phyloP scores from a whole-genome alignment of 2,113 vertebrate genomes.

The Centropus bengalensis region DNA sequence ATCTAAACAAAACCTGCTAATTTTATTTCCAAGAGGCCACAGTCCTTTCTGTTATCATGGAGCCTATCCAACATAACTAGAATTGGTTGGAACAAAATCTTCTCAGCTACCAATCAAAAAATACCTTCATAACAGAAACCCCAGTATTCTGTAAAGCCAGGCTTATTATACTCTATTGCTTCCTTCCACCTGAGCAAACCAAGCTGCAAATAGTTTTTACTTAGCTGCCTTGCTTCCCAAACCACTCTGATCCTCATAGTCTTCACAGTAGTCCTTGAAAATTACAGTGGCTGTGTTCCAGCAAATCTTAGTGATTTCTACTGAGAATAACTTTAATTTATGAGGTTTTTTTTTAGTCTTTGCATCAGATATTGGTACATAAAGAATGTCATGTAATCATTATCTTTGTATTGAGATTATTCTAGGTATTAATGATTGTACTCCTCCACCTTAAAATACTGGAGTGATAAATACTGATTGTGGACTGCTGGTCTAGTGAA shows the following conservation, averaged over 20 bases:
- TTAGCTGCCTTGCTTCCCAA: not conserved
- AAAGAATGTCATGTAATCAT: not conserved
- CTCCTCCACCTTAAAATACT: not conserved
- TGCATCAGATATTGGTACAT: not conserved
- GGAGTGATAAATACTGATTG: not conserved
- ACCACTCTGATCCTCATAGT: not conserved
- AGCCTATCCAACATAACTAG: not conserved
- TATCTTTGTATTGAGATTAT: not conserved
- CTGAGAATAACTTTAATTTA: not conserved
- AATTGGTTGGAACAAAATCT: not conserved
- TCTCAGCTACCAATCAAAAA: not conserved
- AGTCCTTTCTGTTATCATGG: not conserved
- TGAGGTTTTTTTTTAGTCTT: not conserved
- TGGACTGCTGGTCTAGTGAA: not conserved
- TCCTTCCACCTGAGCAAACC: not conserved
- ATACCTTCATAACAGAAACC: not conserved
- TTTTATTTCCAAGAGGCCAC: not conserved
- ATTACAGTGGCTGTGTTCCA: not conserved
- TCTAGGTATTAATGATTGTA: not conserved
- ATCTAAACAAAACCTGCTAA: not conserved
- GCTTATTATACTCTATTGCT: not conserved
- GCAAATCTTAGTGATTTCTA: not conserved
- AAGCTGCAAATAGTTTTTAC: not conserved
- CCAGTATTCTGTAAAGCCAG: not conserved
- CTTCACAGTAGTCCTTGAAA: not conserved